A percentile compares a stretch with the other conserved stretches of the same genome.
Evolutionary conservation across 2,113 vertebrate genomes (phyloP).

Genomic region (Atherinomorus stipes): DNA sequence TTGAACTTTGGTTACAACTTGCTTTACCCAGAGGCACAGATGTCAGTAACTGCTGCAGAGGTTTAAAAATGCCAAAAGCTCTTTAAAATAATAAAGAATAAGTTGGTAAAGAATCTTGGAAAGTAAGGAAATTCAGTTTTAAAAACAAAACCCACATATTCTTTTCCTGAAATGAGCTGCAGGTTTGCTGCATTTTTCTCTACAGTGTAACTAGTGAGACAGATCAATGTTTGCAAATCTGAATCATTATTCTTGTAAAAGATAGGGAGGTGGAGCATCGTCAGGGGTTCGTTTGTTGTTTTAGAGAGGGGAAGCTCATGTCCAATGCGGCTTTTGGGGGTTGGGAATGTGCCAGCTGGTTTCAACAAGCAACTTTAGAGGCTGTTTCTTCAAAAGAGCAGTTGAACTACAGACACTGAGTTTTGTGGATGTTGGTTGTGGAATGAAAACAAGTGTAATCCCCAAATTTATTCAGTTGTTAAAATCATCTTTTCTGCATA

Average conservation of each 20-base stretch:
- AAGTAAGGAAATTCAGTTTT: neutral
- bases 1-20: constrained; percentile 10
- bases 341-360: neutral
- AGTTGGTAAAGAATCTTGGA: too few species aligned
- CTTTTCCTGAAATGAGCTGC: neutral
- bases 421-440: too few species aligned
- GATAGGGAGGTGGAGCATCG: neutral
- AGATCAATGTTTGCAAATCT: neutral
- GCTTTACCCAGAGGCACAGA: neutral
- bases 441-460: too few species aligned
- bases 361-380: neutral
- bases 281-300: neutral
- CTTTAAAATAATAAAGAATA: neutral
- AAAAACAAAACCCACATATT: neutral
- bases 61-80: neutral
- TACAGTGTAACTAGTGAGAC: neutral
- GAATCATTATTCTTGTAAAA: neutral
- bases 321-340: neutral
- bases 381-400: neutral
- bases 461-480: too few species aligned
- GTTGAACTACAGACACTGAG: neutral
- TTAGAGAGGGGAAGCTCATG: neutral
- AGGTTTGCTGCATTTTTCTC: neutral
- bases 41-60: neutral
- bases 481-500: too few species aligned